A percentile compares a stretch with the other conserved stretches of the same genome.
These are phyloP conservation scores for Automeris io DNA, from an alignment of 2,888 invertebrate species.

Conservation along the genomic window DNA sequence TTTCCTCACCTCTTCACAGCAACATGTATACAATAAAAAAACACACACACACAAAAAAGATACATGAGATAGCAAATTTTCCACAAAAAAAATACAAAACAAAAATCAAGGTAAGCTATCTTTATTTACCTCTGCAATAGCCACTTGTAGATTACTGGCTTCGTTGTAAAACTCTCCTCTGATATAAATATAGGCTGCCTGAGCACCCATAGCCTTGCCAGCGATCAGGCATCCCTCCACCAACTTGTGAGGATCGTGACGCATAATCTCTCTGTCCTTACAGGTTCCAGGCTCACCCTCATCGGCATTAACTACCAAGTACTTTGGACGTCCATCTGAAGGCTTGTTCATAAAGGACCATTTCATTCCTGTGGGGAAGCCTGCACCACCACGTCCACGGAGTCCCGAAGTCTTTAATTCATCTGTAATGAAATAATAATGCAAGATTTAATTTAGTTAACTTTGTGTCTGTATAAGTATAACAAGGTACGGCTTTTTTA, in stretches of 20 bases:
- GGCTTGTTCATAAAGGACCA: slow-evolving; percentile 99
- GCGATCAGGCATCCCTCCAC: slow-evolving; percentile 97
- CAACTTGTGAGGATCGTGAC: slow-evolving; percentile 99
- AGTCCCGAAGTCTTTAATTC: slow-evolving; percentile 97
- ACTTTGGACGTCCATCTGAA: slow-evolving; percentile 96
- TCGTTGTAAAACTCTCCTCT: slow-evolving; percentile 99
- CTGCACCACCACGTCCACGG: slow-evolving; percentile 98
- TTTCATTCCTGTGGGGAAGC: slow-evolving; percentile 99
- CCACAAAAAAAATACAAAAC: no score
- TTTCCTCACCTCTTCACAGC: no score
- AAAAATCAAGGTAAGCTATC: no score
- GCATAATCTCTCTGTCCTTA: slow-evolving; percentile 99
- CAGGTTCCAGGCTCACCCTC: slow-evolving; percentile 99
- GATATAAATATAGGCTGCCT: slow-evolving; percentile 99
- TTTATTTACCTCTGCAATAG: slow-evolving; percentile 89
- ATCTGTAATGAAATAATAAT: slow-evolving; percentile 59
- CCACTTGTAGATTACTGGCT: slow-evolving; percentile 97
- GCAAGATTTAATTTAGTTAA: no score
- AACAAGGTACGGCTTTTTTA: no score
- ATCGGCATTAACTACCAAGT: slow-evolving; percentile 98
- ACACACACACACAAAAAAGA: no score
- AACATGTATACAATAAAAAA: no score
- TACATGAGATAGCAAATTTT: no score
- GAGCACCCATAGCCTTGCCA: slow-evolving; percentile 96
- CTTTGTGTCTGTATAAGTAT: no score